Conservation (phyloP, 2,888 invertebrate genomes). For the Himalopsyche anomala region DNA sequence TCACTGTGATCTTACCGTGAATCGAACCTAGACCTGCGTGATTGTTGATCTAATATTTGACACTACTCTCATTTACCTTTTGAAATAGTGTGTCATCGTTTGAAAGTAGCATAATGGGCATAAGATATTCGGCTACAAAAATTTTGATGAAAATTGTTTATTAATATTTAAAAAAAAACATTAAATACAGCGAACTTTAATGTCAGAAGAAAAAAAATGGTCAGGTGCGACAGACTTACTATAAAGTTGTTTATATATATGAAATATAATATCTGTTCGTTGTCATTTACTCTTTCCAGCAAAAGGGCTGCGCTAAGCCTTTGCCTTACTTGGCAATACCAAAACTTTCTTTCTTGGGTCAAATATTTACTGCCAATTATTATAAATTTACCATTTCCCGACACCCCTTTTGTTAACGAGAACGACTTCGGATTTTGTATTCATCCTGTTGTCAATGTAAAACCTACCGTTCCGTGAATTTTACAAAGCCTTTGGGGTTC, state of each 20-base stretch:
- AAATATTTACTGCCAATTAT: conserved; percentile 8
- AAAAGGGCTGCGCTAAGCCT: neutral
- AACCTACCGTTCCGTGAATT: neutral
- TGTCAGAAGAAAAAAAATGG: too few species aligned
- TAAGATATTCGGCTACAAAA: too few species aligned
- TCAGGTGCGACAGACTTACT: neutral
- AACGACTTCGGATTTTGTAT: conserved; percentile 14
- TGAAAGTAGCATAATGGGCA: too few species aligned
- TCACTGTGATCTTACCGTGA: too few species aligned
- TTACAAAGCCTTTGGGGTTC: neutral
- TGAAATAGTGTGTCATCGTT: too few species aligned
- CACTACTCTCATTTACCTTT: too few species aligned
- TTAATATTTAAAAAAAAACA: too few species aligned
- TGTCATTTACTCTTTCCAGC: neutral
- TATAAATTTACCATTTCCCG: neutral
- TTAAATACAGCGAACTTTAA: too few species aligned
- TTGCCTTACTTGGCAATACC: neutral
- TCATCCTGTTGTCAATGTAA: neutral
- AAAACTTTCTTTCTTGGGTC: neutral
- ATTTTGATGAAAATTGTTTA: too few species aligned
- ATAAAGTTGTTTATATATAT: neutral
- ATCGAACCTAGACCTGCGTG: too few species aligned
- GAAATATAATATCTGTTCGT: neutral
- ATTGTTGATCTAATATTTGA: too few species aligned
- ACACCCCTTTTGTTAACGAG: neutral